phyloP scores from a whole-genome alignment of 2,113 vertebrate species.

The Australoheros scitulus region DNA sequence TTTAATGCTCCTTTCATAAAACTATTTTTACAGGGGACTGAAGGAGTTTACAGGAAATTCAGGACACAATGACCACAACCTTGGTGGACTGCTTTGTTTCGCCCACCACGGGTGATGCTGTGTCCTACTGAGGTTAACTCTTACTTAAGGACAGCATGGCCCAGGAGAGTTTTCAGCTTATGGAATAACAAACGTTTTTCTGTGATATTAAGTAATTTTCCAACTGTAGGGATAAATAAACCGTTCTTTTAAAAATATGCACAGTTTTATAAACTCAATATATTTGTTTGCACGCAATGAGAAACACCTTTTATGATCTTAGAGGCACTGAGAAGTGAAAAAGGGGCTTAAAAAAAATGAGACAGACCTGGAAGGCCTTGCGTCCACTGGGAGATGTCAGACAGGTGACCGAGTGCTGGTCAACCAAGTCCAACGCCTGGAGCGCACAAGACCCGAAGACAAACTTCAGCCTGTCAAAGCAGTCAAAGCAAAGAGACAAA shows the following conservation, averaged over 20 bases:
- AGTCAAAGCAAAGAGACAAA: neutral
- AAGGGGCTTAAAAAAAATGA: neutral
- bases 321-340: neutral
- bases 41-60: constrained; percentile 68
- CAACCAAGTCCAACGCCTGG: constrained; percentile 91
- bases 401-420: constrained; percentile 85
- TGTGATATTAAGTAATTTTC: neutral
- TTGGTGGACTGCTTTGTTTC: neutral
- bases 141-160: neutral
- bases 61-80: constrained; percentile 56
- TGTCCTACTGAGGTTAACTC: neutral
- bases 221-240: neutral
- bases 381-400: constrained; percentile 89
- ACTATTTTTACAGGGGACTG: constrained; percentile 30
- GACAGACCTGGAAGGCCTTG: constrained; percentile 84
- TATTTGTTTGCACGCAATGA: neutral
- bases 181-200: neutral
- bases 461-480: constrained; percentile 85
- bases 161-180: neutral
- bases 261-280: too few species aligned
- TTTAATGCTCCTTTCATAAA: constrained; percentile 34
- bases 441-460: constrained; percentile 88
- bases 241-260: neutral
- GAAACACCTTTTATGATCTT: neutral
- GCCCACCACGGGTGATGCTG: neutral